Base-by-base conservation (phyloP, 2,113 vertebrate species). In the Cisticola juncidis region DNA sequence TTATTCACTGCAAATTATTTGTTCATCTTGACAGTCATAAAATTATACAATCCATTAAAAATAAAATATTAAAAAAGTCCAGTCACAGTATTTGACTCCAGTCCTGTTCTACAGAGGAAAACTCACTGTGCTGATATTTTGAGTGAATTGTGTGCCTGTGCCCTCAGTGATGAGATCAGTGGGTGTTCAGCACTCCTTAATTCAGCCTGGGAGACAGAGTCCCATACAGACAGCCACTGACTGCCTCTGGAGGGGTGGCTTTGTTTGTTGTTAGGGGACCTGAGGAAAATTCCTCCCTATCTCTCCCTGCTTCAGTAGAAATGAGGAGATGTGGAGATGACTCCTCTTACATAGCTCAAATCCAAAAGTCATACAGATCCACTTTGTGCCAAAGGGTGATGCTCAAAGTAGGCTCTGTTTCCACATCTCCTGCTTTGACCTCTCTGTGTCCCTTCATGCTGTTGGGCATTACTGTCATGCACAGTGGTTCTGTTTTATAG, bases 1-100 rank as follows among this genome's bases (percentile, higher is more conserved):
- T 97, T 96, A 96, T 97, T 96, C 79, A 96, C 94, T 94, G 87
- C 68, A 94, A 96, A 97, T 96, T 96, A 96, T 96, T 96, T 96
- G 93, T 90, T 94, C 91, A 88, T 97, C 92, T 95, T 94, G 94
- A 96, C 90, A 96, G 94, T 95, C 92, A 93, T 88, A 96, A 94
- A 95, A 95, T 95, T 94, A 97, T 94, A 91, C 90, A 96, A 92
- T 91, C 87, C 93, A 94, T 94, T 91, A 92, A 92, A 92, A 94
- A 95, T 64, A 88, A 80, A 88, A 57, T 42, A 84, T 38, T 38
- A 77, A 78, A 86, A 38, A 56, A 31, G 24, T 80, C 71, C n/a
- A 88, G 92, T 81, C 81, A 78, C 50, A 88, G 62, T 76, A 70
- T 92, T 91, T 85, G 66, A 82, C 58, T 92, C 19, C 9, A 88